Conservation (phyloP, 1,140 invertebrate genomes). For the Drosophila varians region DNA sequence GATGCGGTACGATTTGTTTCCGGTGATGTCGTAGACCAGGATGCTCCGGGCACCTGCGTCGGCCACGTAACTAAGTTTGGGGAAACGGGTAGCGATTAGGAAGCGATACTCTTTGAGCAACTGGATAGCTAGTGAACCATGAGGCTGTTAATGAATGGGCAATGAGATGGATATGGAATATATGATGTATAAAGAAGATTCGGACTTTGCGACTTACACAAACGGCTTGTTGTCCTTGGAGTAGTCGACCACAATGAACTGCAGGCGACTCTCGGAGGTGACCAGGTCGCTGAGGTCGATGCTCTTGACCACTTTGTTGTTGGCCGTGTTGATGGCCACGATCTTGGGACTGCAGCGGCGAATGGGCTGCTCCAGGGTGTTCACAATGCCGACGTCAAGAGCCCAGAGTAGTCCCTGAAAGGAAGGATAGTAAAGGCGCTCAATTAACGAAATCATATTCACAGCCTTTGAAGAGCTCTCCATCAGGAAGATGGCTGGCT, state of each 20-base stretch:
- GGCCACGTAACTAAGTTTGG: conserved; percentile 83
- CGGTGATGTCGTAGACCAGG: conserved; percentile 85
- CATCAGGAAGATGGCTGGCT: neutral
- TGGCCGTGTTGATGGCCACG: conserved; percentile 86
- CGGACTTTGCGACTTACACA: conserved; percentile 64
- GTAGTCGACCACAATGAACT: conserved; percentile 86
- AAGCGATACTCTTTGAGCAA: neutral
- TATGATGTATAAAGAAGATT: neutral
- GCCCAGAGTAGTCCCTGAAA: conserved; percentile 87
- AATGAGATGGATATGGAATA: too few species aligned
- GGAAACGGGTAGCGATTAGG: neutral
- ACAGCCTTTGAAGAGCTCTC: neutral
- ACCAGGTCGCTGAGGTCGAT: conserved; percentile 86
- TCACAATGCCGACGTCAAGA: conserved; percentile 87
- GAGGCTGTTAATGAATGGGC: too few species aligned
- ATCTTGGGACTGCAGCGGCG: conserved; percentile 88
- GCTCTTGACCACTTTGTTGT: conserved; percentile 86
- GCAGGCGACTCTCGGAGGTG: conserved; percentile 85
- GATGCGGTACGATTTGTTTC: conserved; percentile 85
- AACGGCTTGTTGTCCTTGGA: conserved; percentile 77
- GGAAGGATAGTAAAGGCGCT: neutral
- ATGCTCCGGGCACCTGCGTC: conserved; percentile 86
- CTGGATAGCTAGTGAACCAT: neutral
- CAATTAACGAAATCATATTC: conserved; percentile 6
- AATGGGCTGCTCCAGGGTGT: conserved; percentile 87